Percentiles rank a stretch among this genome's conserved stretches.
Conservation (phyloP, 2,113 vertebrate species). For the Triplophysa rosa region DNA sequence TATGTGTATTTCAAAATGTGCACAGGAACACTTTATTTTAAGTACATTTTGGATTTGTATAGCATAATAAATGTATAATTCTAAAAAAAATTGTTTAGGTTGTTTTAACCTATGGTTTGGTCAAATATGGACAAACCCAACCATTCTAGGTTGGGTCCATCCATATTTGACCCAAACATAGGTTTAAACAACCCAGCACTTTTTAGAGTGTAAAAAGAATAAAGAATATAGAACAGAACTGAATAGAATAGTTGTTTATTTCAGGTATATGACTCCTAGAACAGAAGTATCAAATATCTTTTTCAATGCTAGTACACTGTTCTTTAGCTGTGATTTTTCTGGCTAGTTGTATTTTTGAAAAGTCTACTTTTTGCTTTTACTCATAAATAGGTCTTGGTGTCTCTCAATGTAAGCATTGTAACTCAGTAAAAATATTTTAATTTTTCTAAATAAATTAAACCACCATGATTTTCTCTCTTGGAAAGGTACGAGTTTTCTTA, state of each 20-base stretch:
- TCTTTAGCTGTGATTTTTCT: not conserved
- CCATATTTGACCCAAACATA: too few relatives aligned
- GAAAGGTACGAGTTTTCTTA: not conserved
- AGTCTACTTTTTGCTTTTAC: slow-evolving; percentile 59
- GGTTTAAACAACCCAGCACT: too few relatives aligned
- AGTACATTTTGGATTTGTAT: not conserved
- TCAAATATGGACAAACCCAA: too few relatives aligned
- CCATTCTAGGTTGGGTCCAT: too few relatives aligned
- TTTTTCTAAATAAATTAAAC: too few relatives aligned
- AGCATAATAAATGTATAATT: not conserved
- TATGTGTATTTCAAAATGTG: not conserved
- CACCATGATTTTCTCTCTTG: not conserved
- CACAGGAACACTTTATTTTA: not conserved
- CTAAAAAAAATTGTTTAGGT: too few relatives aligned
- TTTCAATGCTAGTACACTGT: not conserved
- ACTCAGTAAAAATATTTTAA: not conserved
- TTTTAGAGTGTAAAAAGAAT: too few relatives aligned
- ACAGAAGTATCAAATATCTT: not conserved
- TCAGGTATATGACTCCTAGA: not conserved
- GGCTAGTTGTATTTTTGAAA: not conserved
- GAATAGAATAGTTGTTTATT: too few relatives aligned
- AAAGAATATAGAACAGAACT: too few relatives aligned
- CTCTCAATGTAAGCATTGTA: not conserved
- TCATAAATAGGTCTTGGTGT: slow-evolving; percentile 60
- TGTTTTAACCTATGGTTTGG: too few relatives aligned